phyloP scores from a whole-genome alignment of 1,140 invertebrate genomes.

The Adoxophyes honmai region DNA sequence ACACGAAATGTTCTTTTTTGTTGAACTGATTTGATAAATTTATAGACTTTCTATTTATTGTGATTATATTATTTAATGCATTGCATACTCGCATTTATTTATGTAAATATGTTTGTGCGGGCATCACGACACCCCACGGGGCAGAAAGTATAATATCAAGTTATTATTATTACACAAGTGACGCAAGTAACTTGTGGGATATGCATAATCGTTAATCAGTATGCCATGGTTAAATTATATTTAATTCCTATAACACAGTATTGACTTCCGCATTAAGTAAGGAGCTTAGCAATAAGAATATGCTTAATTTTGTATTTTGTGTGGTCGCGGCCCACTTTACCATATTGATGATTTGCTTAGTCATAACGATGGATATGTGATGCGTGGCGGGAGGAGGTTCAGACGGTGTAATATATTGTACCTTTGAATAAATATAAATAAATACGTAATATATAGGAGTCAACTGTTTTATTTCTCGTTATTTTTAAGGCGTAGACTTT shows the following conservation, averaged over 20 bases:
- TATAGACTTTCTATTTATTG: slow-evolving; percentile 16
- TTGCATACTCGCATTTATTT: slow-evolving; percentile 21
- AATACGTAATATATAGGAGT: slow-evolving; percentile 75
- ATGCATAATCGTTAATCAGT: slow-evolving; percentile 65
- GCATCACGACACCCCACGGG: slow-evolving; percentile 35
- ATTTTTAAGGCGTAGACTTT: neutral
- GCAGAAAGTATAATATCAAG: slow-evolving; percentile 28
- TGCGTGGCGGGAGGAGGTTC: slow-evolving; percentile 56
- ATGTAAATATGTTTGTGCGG: slow-evolving; percentile 61
- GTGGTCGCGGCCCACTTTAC: slow-evolving; percentile 57
- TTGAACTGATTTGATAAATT: slow-evolving; percentile 5
- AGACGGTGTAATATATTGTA: slow-evolving; percentile 76
- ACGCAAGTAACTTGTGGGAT: slow-evolving; percentile 37
- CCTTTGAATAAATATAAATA: slow-evolving; percentile 76
- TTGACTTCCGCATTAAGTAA: slow-evolving; percentile 71
- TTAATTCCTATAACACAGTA: slow-evolving; percentile 68
- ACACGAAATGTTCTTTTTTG: slow-evolving; percentile 9
- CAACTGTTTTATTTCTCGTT: slow-evolving; percentile 43
- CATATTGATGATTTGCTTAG: slow-evolving; percentile 67
- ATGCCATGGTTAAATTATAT: slow-evolving; percentile 57
- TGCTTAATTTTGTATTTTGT: slow-evolving; percentile 73
- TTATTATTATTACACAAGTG: slow-evolving; percentile 21
- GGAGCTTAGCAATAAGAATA: slow-evolving; percentile 59
- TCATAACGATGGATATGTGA: slow-evolving; percentile 58
- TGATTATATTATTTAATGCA: slow-evolving; percentile 12